Conservation (phyloP, 1,140 invertebrate species). For the Daktulosphaira vitifoliae region DNA sequence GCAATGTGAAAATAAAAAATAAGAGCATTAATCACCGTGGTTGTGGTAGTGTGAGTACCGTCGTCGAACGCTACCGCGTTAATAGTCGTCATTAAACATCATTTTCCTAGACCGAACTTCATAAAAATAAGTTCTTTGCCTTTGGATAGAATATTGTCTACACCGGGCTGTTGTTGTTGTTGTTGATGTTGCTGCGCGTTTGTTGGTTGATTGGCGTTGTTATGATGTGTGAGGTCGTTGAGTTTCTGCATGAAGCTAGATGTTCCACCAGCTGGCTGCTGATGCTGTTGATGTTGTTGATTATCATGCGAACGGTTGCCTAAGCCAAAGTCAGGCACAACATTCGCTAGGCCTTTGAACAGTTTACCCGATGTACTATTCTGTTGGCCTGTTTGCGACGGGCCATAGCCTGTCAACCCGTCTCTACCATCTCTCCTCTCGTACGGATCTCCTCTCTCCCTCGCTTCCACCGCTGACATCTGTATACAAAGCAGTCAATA, state of each 20-base stretch:
- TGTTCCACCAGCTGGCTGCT: slow-evolving; percentile 36
- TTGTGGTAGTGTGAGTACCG: neutral
- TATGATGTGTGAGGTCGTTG: slow-evolving; percentile 57
- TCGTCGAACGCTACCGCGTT: neutral
- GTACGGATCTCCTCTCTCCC: slow-evolving; percentile 44
- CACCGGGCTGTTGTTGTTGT: slow-evolving; percentile 50
- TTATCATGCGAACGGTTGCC: slow-evolving; percentile 28
- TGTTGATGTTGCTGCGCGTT: neutral
- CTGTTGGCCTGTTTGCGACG: neutral
- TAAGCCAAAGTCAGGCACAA: slow-evolving; percentile 42
- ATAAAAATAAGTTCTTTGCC: slow-evolving; percentile 85
- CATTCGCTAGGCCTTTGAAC: slow-evolving; percentile 40
- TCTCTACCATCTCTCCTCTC: slow-evolving; percentile 50
- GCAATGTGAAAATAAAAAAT: no score
- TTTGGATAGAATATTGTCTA: slow-evolving; percentile 63
- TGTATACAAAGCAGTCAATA: slow-evolving; percentile 5
- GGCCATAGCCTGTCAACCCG: neutral
- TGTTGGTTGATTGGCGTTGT: slow-evolving; percentile 54
- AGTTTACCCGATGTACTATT: slow-evolving; percentile 30
- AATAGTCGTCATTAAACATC: slow-evolving; percentile 41
- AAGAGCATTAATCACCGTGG: no score
- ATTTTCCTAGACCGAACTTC: slow-evolving; percentile 79
- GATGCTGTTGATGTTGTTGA: slow-evolving; percentile 10
- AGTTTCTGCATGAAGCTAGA: slow-evolving; percentile 74
- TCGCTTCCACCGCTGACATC: slow-evolving; percentile 26